These are phyloP conservation scores for Chelonoidis abingdonii DNA, from an alignment of 2,113 vertebrate genomes.

Conservation along the genomic window DNA sequence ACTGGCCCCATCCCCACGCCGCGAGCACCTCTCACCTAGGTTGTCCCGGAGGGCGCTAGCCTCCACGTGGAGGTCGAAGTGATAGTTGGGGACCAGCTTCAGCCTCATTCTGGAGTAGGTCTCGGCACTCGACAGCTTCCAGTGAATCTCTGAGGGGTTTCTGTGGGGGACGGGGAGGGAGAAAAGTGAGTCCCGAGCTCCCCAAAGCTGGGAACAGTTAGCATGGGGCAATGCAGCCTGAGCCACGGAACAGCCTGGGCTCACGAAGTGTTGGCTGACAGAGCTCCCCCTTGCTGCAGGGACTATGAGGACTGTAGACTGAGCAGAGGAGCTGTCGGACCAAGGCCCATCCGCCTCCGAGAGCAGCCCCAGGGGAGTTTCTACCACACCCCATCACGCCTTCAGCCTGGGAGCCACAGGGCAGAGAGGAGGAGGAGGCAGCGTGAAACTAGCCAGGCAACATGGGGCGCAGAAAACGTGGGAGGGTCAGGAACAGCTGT, in stretches of 20 bases:
- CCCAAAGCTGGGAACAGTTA: not conserved
- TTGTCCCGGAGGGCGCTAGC: constrained; percentile 97
- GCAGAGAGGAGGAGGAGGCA: no score
- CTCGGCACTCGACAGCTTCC: constrained; percentile 92
- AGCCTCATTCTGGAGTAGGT: constrained; percentile 97
- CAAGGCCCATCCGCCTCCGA: not conserved
- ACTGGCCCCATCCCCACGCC: not conserved
- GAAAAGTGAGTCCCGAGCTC: not conserved
- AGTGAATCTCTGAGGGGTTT: constrained; percentile 81
- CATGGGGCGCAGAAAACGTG: not conserved
- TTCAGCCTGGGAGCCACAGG: not conserved
- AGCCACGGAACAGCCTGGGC: not conserved
- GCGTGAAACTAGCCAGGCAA: not conserved
- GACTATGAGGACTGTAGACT: not conserved
- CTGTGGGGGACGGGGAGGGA: constrained; percentile 46
- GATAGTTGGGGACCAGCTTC: constrained; percentile 95
- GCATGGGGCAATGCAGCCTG: not conserved
- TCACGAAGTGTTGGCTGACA: not conserved
- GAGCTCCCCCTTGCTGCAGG: no score
- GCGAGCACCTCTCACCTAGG: constrained; percentile 81
- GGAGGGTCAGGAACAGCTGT: not conserved
- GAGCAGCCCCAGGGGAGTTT: no score
- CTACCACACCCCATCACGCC: not conserved
- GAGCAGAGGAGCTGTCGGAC: not conserved
- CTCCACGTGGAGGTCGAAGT: constrained; percentile 89